Evolutionary conservation across 1,140 invertebrate species (phyloP).

Genomic region (Halictus rubicundus): DNA sequence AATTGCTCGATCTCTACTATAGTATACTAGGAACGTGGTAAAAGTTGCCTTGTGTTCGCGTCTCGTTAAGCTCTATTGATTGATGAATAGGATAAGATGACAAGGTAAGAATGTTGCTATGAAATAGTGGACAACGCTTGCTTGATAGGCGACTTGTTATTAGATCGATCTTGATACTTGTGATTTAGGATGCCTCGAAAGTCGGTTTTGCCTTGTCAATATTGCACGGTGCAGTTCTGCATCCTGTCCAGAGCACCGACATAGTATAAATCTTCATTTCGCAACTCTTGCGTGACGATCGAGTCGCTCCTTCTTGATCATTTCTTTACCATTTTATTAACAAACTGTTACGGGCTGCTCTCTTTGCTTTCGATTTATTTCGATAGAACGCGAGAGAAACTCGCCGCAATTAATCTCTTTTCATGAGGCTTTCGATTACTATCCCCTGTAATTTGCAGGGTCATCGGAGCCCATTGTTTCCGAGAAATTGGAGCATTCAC

Average conservation of each 20-base stretch:
- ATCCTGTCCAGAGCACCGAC: background rate
- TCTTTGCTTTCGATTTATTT: background rate
- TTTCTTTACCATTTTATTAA: too few species aligned
- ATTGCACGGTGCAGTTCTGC: background rate
- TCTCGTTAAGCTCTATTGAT: too few species aligned
- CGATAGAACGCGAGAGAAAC: background rate
- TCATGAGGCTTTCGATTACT: background rate
- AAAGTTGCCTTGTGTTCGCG: too few species aligned
- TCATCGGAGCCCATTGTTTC: constrained; percentile 25
- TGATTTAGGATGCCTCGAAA: background rate
- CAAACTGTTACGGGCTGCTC: too few species aligned
- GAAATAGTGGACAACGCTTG: too few species aligned
- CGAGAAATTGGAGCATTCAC: constrained; percentile 22
- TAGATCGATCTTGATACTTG: too few species aligned
- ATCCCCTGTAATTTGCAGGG: constrained; percentile 14
- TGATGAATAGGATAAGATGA: too few species aligned
- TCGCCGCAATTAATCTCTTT: constrained; percentile 8
- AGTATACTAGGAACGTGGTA: too few species aligned
- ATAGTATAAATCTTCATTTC: background rate
- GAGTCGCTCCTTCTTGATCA: too few species aligned
- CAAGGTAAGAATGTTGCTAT: too few species aligned
- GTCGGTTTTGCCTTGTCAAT: background rate
- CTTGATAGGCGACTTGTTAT: too few species aligned
- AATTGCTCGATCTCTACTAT: too few species aligned
- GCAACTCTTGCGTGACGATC: background rate